A percentile compares a stretch with the other conserved stretches of the same genome.
These are phyloP conservation scores for Ochropleura plecta DNA, from an alignment of 2,888 invertebrate species.

Conservation along the genomic window DNA sequence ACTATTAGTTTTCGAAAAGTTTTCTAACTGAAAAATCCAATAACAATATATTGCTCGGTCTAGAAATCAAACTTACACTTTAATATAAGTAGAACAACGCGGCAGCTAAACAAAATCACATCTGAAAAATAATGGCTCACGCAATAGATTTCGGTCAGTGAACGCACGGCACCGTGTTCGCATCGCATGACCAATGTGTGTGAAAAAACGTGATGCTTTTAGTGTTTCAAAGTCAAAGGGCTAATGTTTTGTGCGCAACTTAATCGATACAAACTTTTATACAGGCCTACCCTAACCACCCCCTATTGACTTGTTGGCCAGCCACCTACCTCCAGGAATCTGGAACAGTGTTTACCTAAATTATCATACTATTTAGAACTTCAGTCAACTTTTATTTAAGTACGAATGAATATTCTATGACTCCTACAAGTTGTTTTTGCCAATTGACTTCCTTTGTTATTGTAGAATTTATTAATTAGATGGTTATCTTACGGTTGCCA, in stretches of 20 bases:
- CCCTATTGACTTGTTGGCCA: background rate
- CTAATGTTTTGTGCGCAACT: slow-evolving; percentile 28
- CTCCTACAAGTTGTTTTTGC: slow-evolving; percentile 35
- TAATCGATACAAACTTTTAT: slow-evolving; percentile 46
- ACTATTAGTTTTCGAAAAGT: background rate
- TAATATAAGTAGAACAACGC: slow-evolving; percentile 21
- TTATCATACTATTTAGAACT: slow-evolving; percentile 44
- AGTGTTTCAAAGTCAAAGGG: slow-evolving; percentile 54
- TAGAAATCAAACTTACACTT: slow-evolving; percentile 35
- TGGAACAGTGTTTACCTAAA: slow-evolving; percentile 36
- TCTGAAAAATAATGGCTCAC: slow-evolving; percentile 55
- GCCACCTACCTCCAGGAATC: slow-evolving; percentile 17
- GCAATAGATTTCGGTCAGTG: slow-evolving; percentile 55
- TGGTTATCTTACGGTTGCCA: background rate
- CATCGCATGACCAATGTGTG: slow-evolving; percentile 57
- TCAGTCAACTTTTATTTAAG: slow-evolving; percentile 35
- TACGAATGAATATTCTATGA: slow-evolving; percentile 54
- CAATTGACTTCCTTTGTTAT: slow-evolving; percentile 34
- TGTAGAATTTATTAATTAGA: slow-evolving; percentile 5
- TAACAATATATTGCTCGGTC: slow-evolving; percentile 20
- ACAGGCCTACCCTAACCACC: background rate
- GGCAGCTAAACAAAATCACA: slow-evolving; percentile 29
- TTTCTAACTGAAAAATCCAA: slow-evolving; percentile 32
- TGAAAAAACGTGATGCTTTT: slow-evolving; percentile 39
- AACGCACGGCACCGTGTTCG: slow-evolving; percentile 55